Conservation (phyloP, 1,140 invertebrate species). For the Eubasilissa regina region DNA sequence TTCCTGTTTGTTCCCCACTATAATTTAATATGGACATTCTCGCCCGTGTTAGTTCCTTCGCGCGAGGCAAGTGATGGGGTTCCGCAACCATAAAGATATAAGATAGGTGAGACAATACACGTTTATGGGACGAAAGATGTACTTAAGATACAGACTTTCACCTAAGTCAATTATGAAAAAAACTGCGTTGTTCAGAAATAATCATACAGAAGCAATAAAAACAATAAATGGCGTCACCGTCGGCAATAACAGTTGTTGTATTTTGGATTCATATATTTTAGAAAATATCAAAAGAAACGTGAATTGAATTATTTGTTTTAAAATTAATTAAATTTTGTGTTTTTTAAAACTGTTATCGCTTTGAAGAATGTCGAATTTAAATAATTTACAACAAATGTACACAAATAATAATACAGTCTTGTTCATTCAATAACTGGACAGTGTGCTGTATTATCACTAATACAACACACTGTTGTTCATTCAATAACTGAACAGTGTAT, state of each 20-base stretch:
- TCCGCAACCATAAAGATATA: constrained; percentile 30
- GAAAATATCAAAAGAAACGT: not conserved
- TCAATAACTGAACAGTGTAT: too few species aligned
- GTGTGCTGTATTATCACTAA: too few species aligned
- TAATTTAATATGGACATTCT: constrained; percentile 22
- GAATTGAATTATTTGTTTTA: not conserved
- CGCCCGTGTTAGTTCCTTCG: constrained; percentile 2
- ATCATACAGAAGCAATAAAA: constrained; percentile 24
- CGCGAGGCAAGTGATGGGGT: constrained; percentile 23
- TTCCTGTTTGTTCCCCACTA: constrained; percentile 1
- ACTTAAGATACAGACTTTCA: constrained; percentile 35
- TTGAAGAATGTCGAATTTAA: not conserved
- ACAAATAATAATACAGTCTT: not conserved
- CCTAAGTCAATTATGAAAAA: constrained; percentile 35
- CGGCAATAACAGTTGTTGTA: not conserved
- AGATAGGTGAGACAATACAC: constrained; percentile 38
- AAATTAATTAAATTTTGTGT: not conserved
- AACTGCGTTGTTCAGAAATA: constrained; percentile 1
- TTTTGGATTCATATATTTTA: not conserved
- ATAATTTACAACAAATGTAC: not conserved
- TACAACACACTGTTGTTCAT: too few species aligned
- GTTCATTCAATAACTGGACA: too few species aligned
- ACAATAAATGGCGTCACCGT: not conserved
- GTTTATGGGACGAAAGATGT: constrained; percentile 42
- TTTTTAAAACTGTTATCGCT: too few species aligned